Conservation (phyloP, 2,888 invertebrate species). For the Aphodius sticticus region DNA sequence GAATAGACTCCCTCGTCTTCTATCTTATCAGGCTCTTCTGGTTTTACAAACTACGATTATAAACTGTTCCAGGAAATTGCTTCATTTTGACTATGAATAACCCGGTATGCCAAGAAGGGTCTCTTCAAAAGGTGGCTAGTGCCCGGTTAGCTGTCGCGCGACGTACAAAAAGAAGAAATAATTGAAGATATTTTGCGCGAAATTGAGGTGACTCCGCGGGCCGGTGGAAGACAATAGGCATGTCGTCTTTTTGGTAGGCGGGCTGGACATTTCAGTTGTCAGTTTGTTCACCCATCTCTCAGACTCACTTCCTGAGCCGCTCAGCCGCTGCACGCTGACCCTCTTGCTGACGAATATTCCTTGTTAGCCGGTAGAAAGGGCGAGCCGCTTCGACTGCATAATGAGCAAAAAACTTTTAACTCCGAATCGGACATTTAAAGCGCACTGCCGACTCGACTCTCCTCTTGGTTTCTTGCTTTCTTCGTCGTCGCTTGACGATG, state of each 20-base stretch:
- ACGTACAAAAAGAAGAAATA: slow-evolving; percentile 16
- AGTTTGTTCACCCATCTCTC: slow-evolving; percentile 21
- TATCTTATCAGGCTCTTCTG: too few relatives aligned
- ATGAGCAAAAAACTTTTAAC: slow-evolving; percentile 23
- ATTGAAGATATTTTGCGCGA: slow-evolving; percentile 20
- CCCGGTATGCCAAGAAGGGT: too few relatives aligned
- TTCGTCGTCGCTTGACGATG: not conserved
- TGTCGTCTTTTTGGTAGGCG: slow-evolving; percentile 25
- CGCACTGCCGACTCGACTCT: not conserved
- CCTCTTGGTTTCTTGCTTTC: too few relatives aligned
- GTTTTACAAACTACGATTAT: too few relatives aligned
- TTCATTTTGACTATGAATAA: too few relatives aligned
- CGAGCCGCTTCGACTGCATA: slow-evolving; percentile 20
- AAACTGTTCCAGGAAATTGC: too few relatives aligned
- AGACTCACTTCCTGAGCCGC: slow-evolving; percentile 30
- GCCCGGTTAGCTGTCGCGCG: too few relatives aligned
- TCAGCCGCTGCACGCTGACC: not conserved
- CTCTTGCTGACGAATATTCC: slow-evolving; percentile 18
- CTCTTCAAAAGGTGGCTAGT: too few relatives aligned
- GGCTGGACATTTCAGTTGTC: slow-evolving; percentile 27
- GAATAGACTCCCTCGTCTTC: too few relatives aligned
- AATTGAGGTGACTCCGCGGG: slow-evolving; percentile 13
- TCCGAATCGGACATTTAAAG: slow-evolving; percentile 16
- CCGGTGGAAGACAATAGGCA: slow-evolving; percentile 17
- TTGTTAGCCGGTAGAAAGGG: slow-evolving; percentile 19